Base-by-base conservation (phyloP, 1,140 invertebrate species). In the Trinorchestia longiramus region DNA sequence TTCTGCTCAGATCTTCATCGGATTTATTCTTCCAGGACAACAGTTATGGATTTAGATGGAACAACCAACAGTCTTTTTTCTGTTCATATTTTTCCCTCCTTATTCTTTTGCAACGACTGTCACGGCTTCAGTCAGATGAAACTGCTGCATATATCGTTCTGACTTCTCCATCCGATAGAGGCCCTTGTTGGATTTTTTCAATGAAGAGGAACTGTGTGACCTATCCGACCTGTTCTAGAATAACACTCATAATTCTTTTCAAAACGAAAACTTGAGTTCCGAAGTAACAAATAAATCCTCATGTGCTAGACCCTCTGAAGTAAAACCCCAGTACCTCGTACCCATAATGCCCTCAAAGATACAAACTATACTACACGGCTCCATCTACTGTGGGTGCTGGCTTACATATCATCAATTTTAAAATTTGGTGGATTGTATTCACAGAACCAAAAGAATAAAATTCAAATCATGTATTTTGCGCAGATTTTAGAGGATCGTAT, bases 11-110 rank as follows among this genome's bases (percentile, higher is more conserved):
- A 42, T 90, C 43, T 90, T 90, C 41, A 90, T 90, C 88, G 43
- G 88, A 90, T 77, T 77, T 77, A 77, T 77, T 77, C 62, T 77
- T 77, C 62, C 62, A 77, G 62, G 62, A 77, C 62, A 77, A 77
- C 62, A 77, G 62, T 77, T 77, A 77, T 28, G 62, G 62, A 77
- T 77, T 77, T 77, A 77, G 62, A 77, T 23, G 62, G 62, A 77
- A 77, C 62, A 19, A 28, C 62, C 62, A 77, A 36, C 62, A 11
- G 62, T 77, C 62, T 77, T 77, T 28, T 36, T 77, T 77, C 8
- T 28, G 62, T 1, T 3, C 28, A 23, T 77, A 23, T 23, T 77
- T 36, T 77, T 77, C 62, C 3, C 1, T 23, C 36, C 36, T 77
- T 36, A 36, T 77, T 77, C 28, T 19, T 11, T 77, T 28, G 62